These are phyloP conservation scores for Ceratotherium simum DNA, from an alignment of 2,113 vertebrate species.

Conservation along the genomic window DNA sequence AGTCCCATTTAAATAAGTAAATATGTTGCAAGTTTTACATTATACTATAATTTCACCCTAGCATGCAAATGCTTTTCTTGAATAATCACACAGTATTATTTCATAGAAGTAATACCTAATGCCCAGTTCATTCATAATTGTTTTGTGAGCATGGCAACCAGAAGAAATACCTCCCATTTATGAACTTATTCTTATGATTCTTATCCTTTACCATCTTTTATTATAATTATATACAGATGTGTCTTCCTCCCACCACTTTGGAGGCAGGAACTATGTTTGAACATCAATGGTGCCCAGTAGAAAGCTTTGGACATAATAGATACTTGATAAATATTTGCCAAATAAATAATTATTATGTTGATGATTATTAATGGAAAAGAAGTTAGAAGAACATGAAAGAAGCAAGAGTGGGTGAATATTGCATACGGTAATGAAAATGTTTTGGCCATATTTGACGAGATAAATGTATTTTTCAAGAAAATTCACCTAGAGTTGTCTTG, in stretches of 20 bases:
- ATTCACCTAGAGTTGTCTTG: background rate
- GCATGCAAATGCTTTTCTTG: background rate
- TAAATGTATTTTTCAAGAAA: background rate
- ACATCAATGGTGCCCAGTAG: background rate
- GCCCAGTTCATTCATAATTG: background rate
- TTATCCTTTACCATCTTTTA: constrained; percentile 1
- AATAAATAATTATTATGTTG: background rate
- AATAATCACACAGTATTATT: constrained; percentile 14
- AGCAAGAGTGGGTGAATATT: constrained; percentile 4
- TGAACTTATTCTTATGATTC: background rate
- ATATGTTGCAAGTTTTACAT: constrained; percentile 1
- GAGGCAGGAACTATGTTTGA: background rate
- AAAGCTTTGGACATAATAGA: background rate
- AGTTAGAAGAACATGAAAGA: background rate
- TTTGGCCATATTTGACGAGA: background rate
- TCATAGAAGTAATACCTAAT: background rate
- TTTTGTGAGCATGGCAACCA: background rate
- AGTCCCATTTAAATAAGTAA: background rate
- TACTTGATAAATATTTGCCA: constrained; percentile 34
- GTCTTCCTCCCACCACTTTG: background rate
- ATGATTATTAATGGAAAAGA: constrained; percentile 36
- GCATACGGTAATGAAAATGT: background rate
- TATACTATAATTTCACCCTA: background rate
- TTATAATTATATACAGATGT: background rate
- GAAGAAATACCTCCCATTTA: background rate